Conservation (phyloP, 2,113 vertebrate species). For the Notechis scutatus region DNA sequence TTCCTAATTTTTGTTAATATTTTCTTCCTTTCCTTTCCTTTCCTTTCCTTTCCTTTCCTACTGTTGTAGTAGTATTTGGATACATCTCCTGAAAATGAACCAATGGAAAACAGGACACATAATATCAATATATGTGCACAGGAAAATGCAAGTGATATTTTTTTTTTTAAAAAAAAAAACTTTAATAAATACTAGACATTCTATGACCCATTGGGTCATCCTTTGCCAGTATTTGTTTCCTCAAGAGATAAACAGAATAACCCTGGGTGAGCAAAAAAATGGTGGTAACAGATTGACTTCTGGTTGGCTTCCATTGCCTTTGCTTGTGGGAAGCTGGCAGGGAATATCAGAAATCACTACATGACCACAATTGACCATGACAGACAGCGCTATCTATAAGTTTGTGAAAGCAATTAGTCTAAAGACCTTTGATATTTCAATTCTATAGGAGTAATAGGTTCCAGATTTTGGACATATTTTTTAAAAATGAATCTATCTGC, state of each 20-base stretch:
- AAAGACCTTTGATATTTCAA: background rate
- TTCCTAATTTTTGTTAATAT: background rate
- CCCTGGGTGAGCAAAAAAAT: background rate
- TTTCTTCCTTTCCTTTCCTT: background rate
- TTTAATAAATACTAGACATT: background rate
- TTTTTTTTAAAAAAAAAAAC: background rate
- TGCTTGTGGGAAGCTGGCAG: background rate
- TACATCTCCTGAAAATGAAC: background rate
- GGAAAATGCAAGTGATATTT: background rate
- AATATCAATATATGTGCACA: background rate
- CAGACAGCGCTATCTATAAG: background rate
- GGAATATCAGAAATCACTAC: background rate
- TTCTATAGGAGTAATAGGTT: background rate
- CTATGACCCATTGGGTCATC: background rate
- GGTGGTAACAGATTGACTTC: background rate
- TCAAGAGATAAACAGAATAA: background rate
- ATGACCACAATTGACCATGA: background rate
- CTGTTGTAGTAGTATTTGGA: no score
- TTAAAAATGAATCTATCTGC: background rate
- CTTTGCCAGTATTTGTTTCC: background rate
- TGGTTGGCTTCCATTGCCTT: background rate
- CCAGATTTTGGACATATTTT: background rate
- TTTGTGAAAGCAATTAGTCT: background rate
- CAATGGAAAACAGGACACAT: background rate
- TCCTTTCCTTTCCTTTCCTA: background rate